phyloP scores from a whole-genome alignment of 2,888 invertebrate species.

The Dolomedes plantarius region DNA sequence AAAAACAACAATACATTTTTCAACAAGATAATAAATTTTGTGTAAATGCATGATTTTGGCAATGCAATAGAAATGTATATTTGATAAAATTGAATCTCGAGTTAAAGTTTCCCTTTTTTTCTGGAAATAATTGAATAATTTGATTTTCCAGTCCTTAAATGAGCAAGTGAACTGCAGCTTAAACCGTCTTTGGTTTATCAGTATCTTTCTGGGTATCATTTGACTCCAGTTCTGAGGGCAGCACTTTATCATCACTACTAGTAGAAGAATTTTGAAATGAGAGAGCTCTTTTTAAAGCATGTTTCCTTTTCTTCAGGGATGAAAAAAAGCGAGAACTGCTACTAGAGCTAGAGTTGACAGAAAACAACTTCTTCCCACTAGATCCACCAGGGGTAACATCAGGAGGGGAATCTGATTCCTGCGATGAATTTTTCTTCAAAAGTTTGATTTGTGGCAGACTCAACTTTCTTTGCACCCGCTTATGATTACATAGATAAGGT shows the following conservation, averaged over 20 bases:
- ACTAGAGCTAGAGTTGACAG: conserved; percentile 25
- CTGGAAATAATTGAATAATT: too few relatives aligned
- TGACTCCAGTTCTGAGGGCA: conserved; percentile 17
- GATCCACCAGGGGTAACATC: conserved; percentile 8
- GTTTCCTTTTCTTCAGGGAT: conserved; percentile 62
- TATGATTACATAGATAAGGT: conserved; percentile 40
- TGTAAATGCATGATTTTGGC: too few relatives aligned
- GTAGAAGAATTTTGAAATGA: conserved; percentile 67
- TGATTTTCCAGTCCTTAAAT: too few relatives aligned
- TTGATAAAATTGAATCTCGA: too few relatives aligned
- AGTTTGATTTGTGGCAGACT: conserved; percentile 65
- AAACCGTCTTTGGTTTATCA: not conserved
- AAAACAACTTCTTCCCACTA: conserved; percentile 37
- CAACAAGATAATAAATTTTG: too few relatives aligned
- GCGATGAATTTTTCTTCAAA: conserved; percentile 62
- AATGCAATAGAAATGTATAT: too few relatives aligned
- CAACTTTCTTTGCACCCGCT: conserved; percentile 51
- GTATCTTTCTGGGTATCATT: not conserved
- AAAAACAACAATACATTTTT: too few relatives aligned
- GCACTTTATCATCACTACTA: conserved; percentile 52
- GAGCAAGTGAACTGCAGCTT: too few relatives aligned
- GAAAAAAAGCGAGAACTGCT: conserved; percentile 42
- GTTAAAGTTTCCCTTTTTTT: too few relatives aligned
- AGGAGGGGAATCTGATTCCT: conserved; percentile 68
- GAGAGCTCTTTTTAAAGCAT: conserved; percentile 57